These are phyloP conservation scores for Corvus cornix DNA, from an alignment of 2,113 vertebrate genomes.

Conservation along the genomic window DNA sequence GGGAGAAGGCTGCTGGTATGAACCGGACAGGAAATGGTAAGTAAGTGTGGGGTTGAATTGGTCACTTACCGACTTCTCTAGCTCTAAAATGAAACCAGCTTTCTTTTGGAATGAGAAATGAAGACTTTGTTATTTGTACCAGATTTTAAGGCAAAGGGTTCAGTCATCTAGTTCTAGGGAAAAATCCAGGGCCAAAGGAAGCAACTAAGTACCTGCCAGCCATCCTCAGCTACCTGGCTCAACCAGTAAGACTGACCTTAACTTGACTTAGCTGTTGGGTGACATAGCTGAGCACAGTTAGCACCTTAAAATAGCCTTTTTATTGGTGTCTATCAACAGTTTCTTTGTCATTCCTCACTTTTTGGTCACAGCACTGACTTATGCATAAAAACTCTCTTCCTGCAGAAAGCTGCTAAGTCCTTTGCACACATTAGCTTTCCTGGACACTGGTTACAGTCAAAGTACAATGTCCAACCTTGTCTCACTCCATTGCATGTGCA, in stretches of 20 bases:
- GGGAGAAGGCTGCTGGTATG: background rate
- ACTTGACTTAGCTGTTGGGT: background rate
- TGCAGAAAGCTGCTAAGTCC: background rate
- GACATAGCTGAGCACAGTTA: background rate
- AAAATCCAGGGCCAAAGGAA: background rate
- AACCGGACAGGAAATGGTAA: background rate
- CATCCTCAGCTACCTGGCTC: background rate
- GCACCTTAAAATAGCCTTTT: background rate
- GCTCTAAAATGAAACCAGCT: background rate
- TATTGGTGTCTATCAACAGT: background rate
- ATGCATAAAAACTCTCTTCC: background rate
- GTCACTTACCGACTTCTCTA: background rate
- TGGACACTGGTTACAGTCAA: background rate
- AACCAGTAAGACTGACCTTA: background rate
- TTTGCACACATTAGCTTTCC: rapidly evolving
- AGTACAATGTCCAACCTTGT: background rate
- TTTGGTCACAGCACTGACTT: background rate
- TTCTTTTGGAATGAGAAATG: rapidly evolving
- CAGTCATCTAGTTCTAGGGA: background rate
- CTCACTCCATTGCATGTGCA: rapidly evolving
- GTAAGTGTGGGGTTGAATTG: background rate
- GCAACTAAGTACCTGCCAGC: background rate
- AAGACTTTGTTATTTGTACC: background rate
- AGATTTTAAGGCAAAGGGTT: background rate
- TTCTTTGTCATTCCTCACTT: background rate